Evolutionary conservation across 1,140 invertebrate species (phyloP).

Genomic region (Panagrolaimus sp.): DNA sequence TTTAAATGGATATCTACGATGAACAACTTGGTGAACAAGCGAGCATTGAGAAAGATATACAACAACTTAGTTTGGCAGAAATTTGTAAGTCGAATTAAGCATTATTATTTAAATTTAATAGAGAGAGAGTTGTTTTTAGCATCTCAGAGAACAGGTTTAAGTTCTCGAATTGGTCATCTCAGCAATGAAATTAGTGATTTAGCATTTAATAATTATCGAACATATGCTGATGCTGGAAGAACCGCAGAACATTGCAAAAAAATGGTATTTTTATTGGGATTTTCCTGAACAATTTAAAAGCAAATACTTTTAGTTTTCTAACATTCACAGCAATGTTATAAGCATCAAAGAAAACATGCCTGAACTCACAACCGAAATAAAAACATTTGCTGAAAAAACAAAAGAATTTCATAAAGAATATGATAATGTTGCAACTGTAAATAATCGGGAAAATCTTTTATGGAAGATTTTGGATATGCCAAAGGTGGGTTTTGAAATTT

Average conservation of each 20-base stretch:
- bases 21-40: constrained; percentile 9
- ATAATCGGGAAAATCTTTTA: constrained; percentile 16
- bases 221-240: constrained; percentile 58
- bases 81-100: constrained; percentile 21
- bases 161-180: constrained; percentile 34
- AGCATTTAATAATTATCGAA: constrained; percentile 59
- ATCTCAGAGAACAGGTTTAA: constrained; percentile 24
- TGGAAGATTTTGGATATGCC: constrained; percentile 40
- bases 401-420: constrained; percentile 8
- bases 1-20: neutral
- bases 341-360: constrained; percentile 33
- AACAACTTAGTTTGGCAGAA: constrained; percentile 27
- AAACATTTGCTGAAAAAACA: constrained; percentile 21
- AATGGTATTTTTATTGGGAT: constrained; percentile 35
- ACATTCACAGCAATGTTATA: constrained; percentile 43
- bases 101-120: neutral
- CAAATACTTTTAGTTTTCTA: constrained; percentile 34
- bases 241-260: constrained; percentile 57
- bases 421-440: neutral
- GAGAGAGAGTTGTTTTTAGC: constrained; percentile 28
- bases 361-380: constrained; percentile 25
- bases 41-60: constrained; percentile 30
- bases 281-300: neutral
- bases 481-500: constrained; percentile 23
- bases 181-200: constrained; percentile 52